Conservation (phyloP, 2,888 invertebrate species). For the Steinernema scapterisci region DNA sequence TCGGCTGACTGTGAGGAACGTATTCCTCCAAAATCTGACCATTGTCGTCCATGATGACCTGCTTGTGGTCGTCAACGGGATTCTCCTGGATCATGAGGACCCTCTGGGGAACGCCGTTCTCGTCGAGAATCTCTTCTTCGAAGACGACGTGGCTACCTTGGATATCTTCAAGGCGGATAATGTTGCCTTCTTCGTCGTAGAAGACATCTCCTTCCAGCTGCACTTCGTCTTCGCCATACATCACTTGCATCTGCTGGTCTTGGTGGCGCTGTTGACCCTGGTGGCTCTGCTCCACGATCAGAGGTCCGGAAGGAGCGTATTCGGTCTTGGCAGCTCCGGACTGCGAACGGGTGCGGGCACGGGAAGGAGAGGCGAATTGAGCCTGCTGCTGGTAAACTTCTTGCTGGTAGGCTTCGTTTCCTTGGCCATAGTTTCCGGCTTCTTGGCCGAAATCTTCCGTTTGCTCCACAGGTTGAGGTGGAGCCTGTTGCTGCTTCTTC, state of each 20-base stretch:
- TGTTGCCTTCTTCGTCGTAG: constrained; percentile 28
- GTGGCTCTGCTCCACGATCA: constrained; percentile 6
- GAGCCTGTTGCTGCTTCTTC: not conserved
- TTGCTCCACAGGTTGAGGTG: not conserved
- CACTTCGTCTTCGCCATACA: not conserved
- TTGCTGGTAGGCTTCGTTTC: not conserved
- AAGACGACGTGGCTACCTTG: constrained; percentile 19
- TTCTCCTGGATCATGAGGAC: constrained; percentile 27
- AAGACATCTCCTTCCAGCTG: not conserved
- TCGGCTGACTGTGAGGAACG: not conserved
- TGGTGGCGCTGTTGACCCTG: not conserved
- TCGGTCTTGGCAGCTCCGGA: not conserved
- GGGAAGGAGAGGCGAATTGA: not conserved
- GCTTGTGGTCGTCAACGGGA: not conserved
- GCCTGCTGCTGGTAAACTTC: not conserved
- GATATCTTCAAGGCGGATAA: constrained; percentile 25
- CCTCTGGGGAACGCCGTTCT: constrained; percentile 12
- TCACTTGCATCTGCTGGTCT: constrained; percentile 18
- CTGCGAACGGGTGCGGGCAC: not conserved
- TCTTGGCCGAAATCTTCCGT: not conserved
- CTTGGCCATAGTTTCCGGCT: not conserved
- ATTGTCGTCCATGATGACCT: not conserved
- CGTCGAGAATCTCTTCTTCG: constrained; percentile 26
- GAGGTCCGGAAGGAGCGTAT: not conserved
- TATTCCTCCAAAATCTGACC: not conserved